A percentile compares a stretch with the other conserved stretches of the same genome.
phyloP scores from a whole-genome alignment of 2,113 vertebrate species.

The Malurus elegans region DNA sequence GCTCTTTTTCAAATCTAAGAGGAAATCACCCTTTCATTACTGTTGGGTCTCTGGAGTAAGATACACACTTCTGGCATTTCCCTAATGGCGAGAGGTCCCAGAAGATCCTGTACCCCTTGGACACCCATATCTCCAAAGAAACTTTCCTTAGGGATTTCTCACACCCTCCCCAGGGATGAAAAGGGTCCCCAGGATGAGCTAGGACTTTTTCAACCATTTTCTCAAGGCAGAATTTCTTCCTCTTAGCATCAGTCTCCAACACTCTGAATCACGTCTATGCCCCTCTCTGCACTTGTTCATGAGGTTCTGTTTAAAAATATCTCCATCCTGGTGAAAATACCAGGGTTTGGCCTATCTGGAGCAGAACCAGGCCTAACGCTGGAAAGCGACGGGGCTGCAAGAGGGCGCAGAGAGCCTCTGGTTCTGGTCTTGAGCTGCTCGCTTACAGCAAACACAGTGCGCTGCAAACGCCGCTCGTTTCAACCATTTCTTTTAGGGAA shows the following conservation, averaged over 20 bases:
- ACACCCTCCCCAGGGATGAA: background rate
- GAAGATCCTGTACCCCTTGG: background rate
- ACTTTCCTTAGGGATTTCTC: background rate
- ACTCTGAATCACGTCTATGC: background rate
- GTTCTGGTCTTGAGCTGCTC: accelerated
- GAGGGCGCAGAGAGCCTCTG: background rate
- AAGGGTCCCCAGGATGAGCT: background rate
- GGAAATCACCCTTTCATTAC: background rate
- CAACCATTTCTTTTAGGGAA: background rate
- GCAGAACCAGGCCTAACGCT: background rate
- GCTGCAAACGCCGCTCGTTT: background rate
- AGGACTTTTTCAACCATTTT: background rate
- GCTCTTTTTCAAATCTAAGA: background rate
- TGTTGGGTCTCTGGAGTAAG: background rate
- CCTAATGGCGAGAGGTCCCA: background rate
- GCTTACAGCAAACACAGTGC: background rate
- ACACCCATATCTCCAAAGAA: background rate
- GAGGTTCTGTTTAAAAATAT: background rate
- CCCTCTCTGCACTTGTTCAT: background rate
- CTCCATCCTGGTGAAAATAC: background rate
- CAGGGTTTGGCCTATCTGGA: background rate
- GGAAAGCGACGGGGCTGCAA: background rate
- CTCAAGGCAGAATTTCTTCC: background rate
- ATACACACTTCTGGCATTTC: background rate
- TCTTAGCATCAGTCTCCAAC: background rate